Evolutionary conservation across 2,797 vertebrate genomes (phyloP), one percentile per base, ranked within the genome.

Genomic region (Microcaecilia unicolor): DNA sequence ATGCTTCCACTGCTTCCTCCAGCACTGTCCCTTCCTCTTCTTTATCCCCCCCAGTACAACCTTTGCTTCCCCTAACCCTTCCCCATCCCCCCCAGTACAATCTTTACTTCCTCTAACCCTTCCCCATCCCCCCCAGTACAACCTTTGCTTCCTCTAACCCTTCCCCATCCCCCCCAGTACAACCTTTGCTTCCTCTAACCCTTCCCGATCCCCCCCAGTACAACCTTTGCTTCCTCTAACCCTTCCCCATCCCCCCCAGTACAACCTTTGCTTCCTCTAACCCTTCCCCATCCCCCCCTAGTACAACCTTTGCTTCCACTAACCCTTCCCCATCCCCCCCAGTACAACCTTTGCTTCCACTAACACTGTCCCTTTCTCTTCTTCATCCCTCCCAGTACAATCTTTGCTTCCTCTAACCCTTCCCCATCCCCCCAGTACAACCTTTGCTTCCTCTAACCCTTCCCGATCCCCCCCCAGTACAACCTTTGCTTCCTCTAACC

Each of bases 281-380:
- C 22, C 22, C n/a, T n/a, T n/a, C n/a, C n/a, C n/a, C 22, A 8
- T 22, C 22, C 22, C 22, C 8, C 7, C 8, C 22, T 22, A 7
- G 7, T 42, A 26, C 35, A 50, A 14, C 6, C 27, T 4, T 13
- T 4, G 15, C 14, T 20, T 16, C 37, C 4, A n/a, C 22, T 8
- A 7, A 8, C 22, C 22, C n/a, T n/a, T n/a, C n/a, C n/a, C n/a
- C 22, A 8, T 22, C 18, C 11, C 23, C 13, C 41, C 33, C 37
- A 30, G 19, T 27, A 37, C 18, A 37, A 32, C 17, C 26, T 5
- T 10, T 25, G 26, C 29, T 16, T 29, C 18, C 18, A 21, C 19
- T 47, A 41, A 32, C 38, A 43, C 29, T 18, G 2, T 7, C 38
- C 43, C 42, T 34, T 48, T 34, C 48, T 48, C 30, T 25, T 7